These are phyloP conservation scores for Drosophila sp. DNA, from an alignment of 1,140 invertebrate species.

Conservation along the genomic window DNA sequence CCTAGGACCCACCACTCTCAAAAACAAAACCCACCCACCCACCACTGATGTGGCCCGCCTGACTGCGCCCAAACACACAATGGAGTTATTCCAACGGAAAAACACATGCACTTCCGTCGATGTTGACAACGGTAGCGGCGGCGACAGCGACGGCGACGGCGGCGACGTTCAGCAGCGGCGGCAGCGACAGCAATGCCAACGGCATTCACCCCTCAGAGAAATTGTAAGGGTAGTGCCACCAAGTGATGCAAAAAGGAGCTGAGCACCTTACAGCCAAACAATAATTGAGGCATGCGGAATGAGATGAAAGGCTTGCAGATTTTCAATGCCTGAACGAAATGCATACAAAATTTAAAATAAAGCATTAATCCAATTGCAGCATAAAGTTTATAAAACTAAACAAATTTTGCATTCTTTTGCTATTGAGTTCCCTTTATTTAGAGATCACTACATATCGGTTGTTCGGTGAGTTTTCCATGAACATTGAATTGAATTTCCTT, in stretches of 20 bases:
- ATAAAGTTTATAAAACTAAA: background rate
- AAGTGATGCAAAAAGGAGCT: slow-evolving; percentile 1
- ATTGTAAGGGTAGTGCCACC: slow-evolving; percentile 9
- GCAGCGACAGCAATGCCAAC: slow-evolving; percentile 15
- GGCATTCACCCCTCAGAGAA: slow-evolving; percentile 16
- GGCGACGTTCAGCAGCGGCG: background rate
- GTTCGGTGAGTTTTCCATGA: too few relatives aligned
- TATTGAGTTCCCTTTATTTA: too few relatives aligned
- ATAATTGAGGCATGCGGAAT: slow-evolving; percentile 49
- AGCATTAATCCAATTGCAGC: background rate
- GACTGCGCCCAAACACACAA: slow-evolving; percentile 75
- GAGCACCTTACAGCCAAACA: slow-evolving; percentile 39
- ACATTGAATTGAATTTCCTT: too few relatives aligned
- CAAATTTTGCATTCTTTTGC: too few relatives aligned
- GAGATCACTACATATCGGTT: too few relatives aligned
- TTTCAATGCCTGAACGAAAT: slow-evolving; percentile 1
- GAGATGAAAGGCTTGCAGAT: slow-evolving; percentile 22
- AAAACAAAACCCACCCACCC: slow-evolving; percentile 3
- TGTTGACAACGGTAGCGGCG: slow-evolving; percentile 61
- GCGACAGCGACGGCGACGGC: background rate
- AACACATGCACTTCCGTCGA: slow-evolving; percentile 79
- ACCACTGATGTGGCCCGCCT: slow-evolving; percentile 57
- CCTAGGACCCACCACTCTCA: background rate
- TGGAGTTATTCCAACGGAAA: slow-evolving; percentile 81
- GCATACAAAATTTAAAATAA: background rate